Conservation (phyloP, 2,797 vertebrate species). For the Thunnus albacares region DNA sequence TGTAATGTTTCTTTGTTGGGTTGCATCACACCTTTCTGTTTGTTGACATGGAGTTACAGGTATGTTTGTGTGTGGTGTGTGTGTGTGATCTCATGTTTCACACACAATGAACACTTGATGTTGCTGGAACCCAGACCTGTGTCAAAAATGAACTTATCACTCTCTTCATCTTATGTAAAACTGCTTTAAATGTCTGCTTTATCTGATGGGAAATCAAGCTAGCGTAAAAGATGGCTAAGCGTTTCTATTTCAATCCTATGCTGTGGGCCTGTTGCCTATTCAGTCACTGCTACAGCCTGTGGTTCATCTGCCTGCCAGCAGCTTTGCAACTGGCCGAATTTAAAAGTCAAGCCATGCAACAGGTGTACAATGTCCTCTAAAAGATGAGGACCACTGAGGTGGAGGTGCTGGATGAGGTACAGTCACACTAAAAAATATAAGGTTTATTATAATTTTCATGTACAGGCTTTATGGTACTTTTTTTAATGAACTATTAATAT, state of each 20-base stretch:
- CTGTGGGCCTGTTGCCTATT: slow-evolving; percentile 96
- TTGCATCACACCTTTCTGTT: no score
- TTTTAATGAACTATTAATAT: background rate
- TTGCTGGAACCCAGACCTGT: no score
- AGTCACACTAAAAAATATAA: background rate
- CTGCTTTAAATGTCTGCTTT: background rate
- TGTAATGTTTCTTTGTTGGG: no score
- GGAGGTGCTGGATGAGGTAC: slow-evolving; percentile 95
- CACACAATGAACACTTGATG: background rate
- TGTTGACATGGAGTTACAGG: no score
- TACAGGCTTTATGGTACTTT: background rate
- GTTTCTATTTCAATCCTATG: slow-evolving; percentile 89
- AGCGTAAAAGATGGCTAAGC: slow-evolving; percentile 94
- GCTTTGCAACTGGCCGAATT: slow-evolving; percentile 90
- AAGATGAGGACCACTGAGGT: slow-evolving; percentile 95
- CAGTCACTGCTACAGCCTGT: slow-evolving; percentile 97
- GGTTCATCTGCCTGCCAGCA: slow-evolving; percentile 98
- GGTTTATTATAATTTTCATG: background rate
- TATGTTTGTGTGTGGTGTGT: no score
- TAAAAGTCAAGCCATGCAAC: slow-evolving; percentile 93
- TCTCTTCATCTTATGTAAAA: background rate
- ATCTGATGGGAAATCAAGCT: slow-evolving; percentile 93
- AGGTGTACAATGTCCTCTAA: slow-evolving; percentile 92
- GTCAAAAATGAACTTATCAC: background rate
- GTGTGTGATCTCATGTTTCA: no score